Evolutionary conservation across 2,888 invertebrate genomes (phyloP).

Genomic region (Neoitamus cyanurus): DNA sequence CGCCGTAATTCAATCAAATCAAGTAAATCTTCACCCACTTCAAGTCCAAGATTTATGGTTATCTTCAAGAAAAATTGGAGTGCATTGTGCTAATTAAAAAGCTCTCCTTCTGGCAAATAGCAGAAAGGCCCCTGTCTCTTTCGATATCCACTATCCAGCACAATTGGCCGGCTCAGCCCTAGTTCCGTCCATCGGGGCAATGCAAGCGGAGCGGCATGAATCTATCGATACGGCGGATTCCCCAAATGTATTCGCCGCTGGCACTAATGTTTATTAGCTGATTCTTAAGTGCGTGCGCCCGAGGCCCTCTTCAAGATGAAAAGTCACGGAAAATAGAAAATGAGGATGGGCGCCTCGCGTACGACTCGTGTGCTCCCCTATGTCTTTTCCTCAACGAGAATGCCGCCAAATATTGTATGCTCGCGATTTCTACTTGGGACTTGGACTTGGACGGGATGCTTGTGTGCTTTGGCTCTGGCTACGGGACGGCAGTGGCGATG

Average conservation of each 20-base stretch:
- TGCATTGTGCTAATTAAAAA: slow-evolving; percentile 5
- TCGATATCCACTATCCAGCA: not conserved
- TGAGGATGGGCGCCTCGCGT: slow-evolving; percentile 22
- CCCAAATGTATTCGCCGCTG: slow-evolving; percentile 28
- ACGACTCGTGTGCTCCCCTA: not conserved
- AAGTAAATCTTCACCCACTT: not conserved
- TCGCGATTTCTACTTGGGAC: not conserved
- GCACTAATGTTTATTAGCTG: slow-evolving; percentile 23
- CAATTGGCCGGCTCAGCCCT: not conserved
- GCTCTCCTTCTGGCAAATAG: not conserved
- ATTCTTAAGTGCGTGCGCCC: slow-evolving; percentile 20
- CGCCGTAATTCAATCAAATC: not conserved
- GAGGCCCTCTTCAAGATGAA: slow-evolving; percentile 18
- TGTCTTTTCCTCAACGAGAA: slow-evolving; percentile 12
- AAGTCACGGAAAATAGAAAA: slow-evolving; percentile 30
- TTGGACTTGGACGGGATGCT: not conserved
- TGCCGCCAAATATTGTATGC: not conserved
- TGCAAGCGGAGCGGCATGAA: not conserved
- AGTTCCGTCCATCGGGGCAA: not conserved
- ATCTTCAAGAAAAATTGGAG: not conserved
- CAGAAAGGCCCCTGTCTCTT: not conserved
- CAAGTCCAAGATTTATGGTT: not conserved
- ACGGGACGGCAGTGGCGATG: not conserved
- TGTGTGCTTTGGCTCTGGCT: not conserved
- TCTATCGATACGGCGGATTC: not conserved